Conservation (phyloP, 2,113 vertebrate species). For the Nettapus auritus region DNA sequence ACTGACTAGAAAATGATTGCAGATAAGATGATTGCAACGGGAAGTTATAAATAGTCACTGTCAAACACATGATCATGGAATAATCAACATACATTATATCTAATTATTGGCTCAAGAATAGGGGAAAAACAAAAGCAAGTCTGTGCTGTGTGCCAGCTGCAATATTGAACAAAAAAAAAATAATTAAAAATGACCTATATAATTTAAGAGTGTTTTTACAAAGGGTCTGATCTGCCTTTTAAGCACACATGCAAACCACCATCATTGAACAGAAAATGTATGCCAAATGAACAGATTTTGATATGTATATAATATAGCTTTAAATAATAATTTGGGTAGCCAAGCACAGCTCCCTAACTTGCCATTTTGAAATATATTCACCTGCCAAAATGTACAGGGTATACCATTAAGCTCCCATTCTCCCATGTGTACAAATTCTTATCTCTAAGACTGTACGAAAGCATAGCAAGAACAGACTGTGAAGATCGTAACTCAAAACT, state of each 20-base stretch:
- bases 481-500: slow-evolving; percentile 88
- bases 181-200: background rate
- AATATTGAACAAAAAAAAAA: background rate
- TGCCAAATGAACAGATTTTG: background rate
- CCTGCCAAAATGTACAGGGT: slow-evolving; percentile 82
- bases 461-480: slow-evolving; percentile 89
- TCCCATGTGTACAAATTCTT: slow-evolving; percentile 91
- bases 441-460: slow-evolving; percentile 89
- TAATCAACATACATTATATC: background rate
- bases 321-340: background rate
- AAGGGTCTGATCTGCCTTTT: background rate
- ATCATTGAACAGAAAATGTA: background rate
- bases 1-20: background rate
- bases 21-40: background rate
- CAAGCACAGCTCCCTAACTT: background rate
- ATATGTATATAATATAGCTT: rapidly evolving
- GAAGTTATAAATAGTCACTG: slow-evolving; percentile 11
- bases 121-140: background rate
- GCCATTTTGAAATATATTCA: background rate
- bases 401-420: slow-evolving; percentile 83
- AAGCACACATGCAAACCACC: background rate
- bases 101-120: background rate
- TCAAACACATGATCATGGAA: background rate
- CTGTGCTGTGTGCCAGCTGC: background rate
- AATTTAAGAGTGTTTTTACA: background rate